phyloP scores from a whole-genome alignment of 2,797 vertebrate species.

The Neostethus bicornis region DNA sequence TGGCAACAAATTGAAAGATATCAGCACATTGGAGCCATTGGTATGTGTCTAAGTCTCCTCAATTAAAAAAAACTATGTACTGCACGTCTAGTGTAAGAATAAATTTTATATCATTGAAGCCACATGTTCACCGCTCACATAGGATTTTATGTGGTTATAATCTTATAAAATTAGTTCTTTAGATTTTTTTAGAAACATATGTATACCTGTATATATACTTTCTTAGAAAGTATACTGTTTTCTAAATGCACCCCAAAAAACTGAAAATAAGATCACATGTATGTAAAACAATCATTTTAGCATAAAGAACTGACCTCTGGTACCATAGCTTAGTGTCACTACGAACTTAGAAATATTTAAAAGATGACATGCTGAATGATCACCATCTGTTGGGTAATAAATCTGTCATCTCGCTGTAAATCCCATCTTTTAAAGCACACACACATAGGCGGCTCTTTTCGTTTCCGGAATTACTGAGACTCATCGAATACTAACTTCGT shows the following conservation, averaged over 20 bases:
- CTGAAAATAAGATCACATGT: too few species aligned
- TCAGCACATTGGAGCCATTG: conserved; percentile 94
- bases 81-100: background rate
- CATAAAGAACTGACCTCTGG: too few species aligned
- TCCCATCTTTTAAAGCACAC: background rate
- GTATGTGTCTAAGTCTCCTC: conserved; percentile 70
- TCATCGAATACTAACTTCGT: conserved; percentile 1
- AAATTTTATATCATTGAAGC: too few species aligned
- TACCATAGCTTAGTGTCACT: background rate
- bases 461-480: background rate
- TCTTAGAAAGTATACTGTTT: too few species aligned
- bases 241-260: too few species aligned
- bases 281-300: too few species aligned
- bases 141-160: too few species aligned
- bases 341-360: background rate
- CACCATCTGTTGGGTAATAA: background rate
- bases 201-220: too few species aligned
- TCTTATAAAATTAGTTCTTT: too few species aligned
- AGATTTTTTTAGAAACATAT: too few species aligned
- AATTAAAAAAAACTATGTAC: background rate
- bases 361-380: background rate
- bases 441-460: background rate
- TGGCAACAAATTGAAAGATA: conserved; percentile 95
- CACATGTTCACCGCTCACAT: too few species aligned
- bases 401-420: background rate